phyloP scores from a whole-genome alignment of 2,797 vertebrate species.

The Aldrovandia affinis region DNA sequence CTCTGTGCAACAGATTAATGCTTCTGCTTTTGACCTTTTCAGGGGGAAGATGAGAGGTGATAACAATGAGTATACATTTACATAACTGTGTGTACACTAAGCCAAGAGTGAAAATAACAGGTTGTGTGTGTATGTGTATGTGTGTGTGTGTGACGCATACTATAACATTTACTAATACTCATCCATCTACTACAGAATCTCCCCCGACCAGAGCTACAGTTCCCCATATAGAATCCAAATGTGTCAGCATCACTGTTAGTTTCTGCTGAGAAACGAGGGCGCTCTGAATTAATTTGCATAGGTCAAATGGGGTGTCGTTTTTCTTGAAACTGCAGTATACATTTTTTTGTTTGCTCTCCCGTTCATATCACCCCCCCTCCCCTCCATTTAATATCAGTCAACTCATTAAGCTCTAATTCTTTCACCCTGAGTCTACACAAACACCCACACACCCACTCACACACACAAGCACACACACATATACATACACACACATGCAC shows the following conservation, averaged over 20 bases:
- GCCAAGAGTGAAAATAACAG: not conserved
- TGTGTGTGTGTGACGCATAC: no score
- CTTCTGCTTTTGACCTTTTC: not conserved
- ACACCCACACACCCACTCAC: not conserved
- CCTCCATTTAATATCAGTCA: no score
- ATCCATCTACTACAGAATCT: no score
- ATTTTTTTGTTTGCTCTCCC: conserved; percentile 42
- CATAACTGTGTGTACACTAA: not conserved
- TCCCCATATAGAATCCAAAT: no score
- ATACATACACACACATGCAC: not conserved
- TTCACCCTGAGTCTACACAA: not conserved
- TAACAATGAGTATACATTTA: not conserved
- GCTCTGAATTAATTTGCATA: conserved; percentile 62
- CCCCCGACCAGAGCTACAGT: no score
- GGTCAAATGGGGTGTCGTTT: conserved; percentile 55
- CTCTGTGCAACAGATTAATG: not conserved
- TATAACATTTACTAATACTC: no score
- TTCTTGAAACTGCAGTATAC: conserved; percentile 51
- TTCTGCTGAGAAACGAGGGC: not conserved
- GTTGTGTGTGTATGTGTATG: not conserved
- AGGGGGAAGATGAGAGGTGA: not conserved
- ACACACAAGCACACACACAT: no score
- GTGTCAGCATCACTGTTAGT: no score
- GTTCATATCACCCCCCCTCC: not conserved
- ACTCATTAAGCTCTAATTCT: no score